phyloP scores from a whole-genome alignment of 1,140 invertebrate genomes.

The Apocrypta bakeri region DNA sequence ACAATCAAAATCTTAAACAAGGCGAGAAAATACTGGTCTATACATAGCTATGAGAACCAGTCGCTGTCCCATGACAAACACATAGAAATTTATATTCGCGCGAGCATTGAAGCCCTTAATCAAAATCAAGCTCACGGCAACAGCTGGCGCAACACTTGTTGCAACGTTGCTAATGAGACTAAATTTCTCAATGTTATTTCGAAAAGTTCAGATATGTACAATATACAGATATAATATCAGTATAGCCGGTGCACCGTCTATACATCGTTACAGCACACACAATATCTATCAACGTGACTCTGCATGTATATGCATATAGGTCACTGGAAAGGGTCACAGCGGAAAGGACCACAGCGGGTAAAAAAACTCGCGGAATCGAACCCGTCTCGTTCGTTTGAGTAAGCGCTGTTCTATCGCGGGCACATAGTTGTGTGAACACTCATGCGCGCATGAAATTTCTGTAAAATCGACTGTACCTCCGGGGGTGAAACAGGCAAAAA shows the following conservation, averaged over 20 bases:
- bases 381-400: neutral
- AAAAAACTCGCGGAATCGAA: slow-evolving; percentile 20
- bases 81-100: neutral
- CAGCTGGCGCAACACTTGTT: neutral
- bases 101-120: slow-evolving; percentile 1
- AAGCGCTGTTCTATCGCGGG: too few species aligned
- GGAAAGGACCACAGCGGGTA: neutral
- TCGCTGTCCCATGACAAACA: neutral
- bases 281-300: neutral
- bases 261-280: neutral
- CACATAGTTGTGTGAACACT: neutral
- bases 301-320: too few species aligned
- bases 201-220: neutral
- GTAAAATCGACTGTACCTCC: too few species aligned
- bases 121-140: neutral
- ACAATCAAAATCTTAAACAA: too few species aligned
- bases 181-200: slow-evolving; percentile 32
- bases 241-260: neutral
- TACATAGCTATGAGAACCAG: too few species aligned
- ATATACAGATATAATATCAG: too few species aligned
- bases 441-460: neutral
- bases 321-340: neutral
- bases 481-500: too few species aligned
- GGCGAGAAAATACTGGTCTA: too few species aligned
- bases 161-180: neutral